phyloP scores from a whole-genome alignment of 1,140 invertebrate genomes.

The Megathymus violae region DNA sequence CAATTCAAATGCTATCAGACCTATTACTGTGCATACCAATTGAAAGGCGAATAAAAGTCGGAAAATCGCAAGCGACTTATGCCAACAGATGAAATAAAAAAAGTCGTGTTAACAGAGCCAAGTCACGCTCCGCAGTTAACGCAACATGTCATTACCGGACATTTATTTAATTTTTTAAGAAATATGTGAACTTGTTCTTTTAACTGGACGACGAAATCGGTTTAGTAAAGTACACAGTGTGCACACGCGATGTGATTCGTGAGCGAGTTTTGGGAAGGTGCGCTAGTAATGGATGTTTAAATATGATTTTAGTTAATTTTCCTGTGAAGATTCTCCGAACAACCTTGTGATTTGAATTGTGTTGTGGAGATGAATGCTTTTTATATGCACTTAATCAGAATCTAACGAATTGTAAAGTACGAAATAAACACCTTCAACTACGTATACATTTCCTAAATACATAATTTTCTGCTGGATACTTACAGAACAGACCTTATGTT shows the following conservation, averaged over 20 bases:
- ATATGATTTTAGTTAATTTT: background rate
- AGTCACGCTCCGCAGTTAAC: conserved; percentile 67
- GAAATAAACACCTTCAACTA: too few species aligned
- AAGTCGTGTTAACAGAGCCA: conserved; percentile 51
- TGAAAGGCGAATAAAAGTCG: conserved; percentile 34
- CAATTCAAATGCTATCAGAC: too few species aligned
- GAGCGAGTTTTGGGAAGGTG: background rate
- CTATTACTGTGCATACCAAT: too few species aligned
- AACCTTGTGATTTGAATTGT: background rate
- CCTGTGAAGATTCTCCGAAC: background rate
- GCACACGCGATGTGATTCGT: conserved; percentile 50
- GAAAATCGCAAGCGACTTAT: background rate
- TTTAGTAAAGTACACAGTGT: conserved; percentile 67
- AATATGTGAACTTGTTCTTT: conserved; percentile 59
- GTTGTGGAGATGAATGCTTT: too few species aligned
- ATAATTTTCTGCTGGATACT: too few species aligned
- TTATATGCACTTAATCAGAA: too few species aligned
- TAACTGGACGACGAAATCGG: conserved; percentile 52
- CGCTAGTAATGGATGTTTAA: conserved; percentile 2
- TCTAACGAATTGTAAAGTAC: too few species aligned
- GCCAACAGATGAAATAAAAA: conserved; percentile 34
- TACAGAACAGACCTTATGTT: too few species aligned
- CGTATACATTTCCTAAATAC: too few species aligned
- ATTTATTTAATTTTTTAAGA: conserved; percentile 75
- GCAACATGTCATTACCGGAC: conserved; percentile 65